Conservation (phyloP, 1,140 invertebrate genomes). For the Lerema accius region DNA sequence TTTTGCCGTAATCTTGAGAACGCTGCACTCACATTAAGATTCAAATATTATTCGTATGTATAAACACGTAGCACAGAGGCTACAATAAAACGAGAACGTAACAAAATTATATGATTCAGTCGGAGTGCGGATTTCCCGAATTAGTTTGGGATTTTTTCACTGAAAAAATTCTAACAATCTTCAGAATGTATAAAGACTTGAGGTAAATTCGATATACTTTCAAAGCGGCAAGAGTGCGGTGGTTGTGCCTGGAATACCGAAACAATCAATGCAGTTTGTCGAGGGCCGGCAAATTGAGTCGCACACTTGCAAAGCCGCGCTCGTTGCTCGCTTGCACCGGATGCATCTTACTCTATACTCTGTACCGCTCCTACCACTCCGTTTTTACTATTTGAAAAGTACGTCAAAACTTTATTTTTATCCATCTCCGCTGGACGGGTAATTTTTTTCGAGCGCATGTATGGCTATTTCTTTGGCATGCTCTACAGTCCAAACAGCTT, state of each 20-base stretch:
- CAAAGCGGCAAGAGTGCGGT: conserved; percentile 34
- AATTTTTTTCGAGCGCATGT: too few relatives aligned
- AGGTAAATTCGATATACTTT: conserved; percentile 15
- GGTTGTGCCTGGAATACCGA: conserved; percentile 74
- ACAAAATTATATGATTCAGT: conserved; percentile 4
- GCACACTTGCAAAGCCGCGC: conserved; percentile 37
- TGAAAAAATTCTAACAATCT: neutral
- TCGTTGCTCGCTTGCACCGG: too few relatives aligned
- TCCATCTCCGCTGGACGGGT: too few relatives aligned
- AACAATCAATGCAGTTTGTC: conserved; percentile 79
- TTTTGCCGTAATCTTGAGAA: conserved; percentile 19
- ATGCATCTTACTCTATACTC: conserved; percentile 48
- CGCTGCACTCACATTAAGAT: conserved; percentile 7
- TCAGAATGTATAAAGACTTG: conserved; percentile 8
- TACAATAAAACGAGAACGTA: neutral
- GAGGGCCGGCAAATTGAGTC: conserved; percentile 71
- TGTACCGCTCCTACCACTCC: conserved; percentile 29
- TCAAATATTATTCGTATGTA: conserved; percentile 1
- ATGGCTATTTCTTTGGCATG: too few relatives aligned
- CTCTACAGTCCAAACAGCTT: too few relatives aligned
- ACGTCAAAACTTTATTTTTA: neutral
- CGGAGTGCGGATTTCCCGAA: neutral
- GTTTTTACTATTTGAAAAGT: neutral
- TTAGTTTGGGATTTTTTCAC: neutral
- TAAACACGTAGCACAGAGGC: neutral